phyloP scores from a whole-genome alignment of 2,113 vertebrate genomes.

The Nettapus auritus region DNA sequence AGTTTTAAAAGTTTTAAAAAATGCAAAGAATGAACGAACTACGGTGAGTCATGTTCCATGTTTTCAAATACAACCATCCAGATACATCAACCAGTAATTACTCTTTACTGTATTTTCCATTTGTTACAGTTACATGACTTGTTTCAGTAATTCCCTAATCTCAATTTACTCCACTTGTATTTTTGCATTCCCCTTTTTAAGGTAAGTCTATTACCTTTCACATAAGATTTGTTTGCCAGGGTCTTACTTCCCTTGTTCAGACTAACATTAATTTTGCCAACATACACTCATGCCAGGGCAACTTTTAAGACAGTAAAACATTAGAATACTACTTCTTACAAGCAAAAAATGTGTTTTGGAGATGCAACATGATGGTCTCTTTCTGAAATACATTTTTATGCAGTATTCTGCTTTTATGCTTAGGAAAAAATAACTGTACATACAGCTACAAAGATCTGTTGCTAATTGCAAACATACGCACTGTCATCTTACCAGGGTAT shows the following conservation, averaged over 20 bases:
- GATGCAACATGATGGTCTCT: rapidly evolving
- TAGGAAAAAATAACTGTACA: not conserved
- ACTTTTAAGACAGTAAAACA: not conserved
- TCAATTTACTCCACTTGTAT: not conserved
- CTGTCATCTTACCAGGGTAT: not conserved
- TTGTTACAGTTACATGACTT: not conserved
- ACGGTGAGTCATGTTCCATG: not conserved
- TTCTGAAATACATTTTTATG: not conserved
- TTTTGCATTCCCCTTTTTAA: not conserved
- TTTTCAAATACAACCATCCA: not conserved
- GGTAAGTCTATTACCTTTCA: not conserved
- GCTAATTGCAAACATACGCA: not conserved
- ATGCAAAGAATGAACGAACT: not conserved
- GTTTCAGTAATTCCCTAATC: not conserved
- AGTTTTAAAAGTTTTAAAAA: not conserved
- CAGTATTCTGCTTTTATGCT: not conserved
- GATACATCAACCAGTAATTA: not conserved
- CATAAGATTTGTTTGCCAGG: not conserved
- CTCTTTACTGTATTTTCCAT: not conserved
- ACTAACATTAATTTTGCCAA: not conserved
- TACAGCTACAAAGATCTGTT: not conserved
- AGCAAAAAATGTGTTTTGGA: not conserved
- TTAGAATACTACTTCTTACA: not conserved
- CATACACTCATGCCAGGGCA: not conserved
- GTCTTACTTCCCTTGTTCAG: not conserved